Percentiles rank a stretch among this genome's conserved stretches.
Evolutionary conservation across 2,888 invertebrate genomes (phyloP).

Genomic region (Ennomos erosarius): DNA sequence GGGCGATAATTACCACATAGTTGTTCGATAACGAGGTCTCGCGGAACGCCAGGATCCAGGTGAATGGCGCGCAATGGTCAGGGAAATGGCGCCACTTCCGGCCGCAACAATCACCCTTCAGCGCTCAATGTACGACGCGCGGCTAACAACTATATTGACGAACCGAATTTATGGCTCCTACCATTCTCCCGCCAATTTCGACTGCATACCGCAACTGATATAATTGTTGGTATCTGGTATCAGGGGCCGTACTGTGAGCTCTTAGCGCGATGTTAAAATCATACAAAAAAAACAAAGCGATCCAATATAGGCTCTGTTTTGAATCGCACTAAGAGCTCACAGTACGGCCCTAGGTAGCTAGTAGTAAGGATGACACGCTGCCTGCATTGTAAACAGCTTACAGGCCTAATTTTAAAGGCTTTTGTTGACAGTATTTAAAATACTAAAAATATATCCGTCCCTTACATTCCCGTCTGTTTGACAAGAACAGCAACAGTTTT

Average conservation of each 20-base stretch:
- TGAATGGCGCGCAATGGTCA: slow-evolving; percentile 65
- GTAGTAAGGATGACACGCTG: slow-evolving; percentile 3
- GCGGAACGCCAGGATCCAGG: slow-evolving; percentile 45
- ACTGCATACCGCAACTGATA: not conserved
- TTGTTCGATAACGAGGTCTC: slow-evolving; percentile 59
- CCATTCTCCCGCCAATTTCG: slow-evolving; percentile 21
- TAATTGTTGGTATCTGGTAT: not conserved
- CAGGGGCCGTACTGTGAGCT: too few relatives aligned
- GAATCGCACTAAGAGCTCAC: too few relatives aligned
- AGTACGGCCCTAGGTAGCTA: not conserved
- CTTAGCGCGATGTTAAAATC: too few relatives aligned
- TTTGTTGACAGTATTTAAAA: too few relatives aligned
- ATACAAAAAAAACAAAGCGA: too few relatives aligned
- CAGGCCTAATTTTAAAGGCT: too few relatives aligned
- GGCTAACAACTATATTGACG: slow-evolving; percentile 37
- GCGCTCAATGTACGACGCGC: slow-evolving; percentile 41
- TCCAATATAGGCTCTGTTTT: too few relatives aligned
- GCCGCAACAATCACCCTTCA: slow-evolving; percentile 68
- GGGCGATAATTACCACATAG: slow-evolving; percentile 56
- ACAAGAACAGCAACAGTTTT: too few relatives aligned
- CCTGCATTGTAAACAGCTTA: not conserved
- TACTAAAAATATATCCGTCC: too few relatives aligned
- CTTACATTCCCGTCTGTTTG: too few relatives aligned
- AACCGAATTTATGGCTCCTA: slow-evolving; percentile 33
- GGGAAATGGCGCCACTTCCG: slow-evolving; percentile 75